phyloP scores from a whole-genome alignment of 2,888 invertebrate genomes.

The Coenonympha arcania region DNA sequence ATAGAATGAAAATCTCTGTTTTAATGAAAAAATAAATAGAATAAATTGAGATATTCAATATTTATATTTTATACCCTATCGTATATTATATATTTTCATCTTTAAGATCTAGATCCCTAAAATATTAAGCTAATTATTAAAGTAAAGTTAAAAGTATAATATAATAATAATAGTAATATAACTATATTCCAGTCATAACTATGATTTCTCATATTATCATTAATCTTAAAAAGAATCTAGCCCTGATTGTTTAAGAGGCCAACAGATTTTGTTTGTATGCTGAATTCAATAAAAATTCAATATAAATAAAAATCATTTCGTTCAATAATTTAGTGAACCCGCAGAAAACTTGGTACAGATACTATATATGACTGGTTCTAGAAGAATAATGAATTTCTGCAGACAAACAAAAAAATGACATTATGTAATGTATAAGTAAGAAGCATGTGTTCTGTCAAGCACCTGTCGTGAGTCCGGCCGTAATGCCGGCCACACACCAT shows the following conservation, averaged over 20 bases:
- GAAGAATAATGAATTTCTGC: neutral
- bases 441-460: slow-evolving; percentile 27
- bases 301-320: too few relatives aligned
- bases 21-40: slow-evolving; percentile 22
- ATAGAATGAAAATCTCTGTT: slow-evolving; percentile 17
- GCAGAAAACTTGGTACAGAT: too few relatives aligned
- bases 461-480: slow-evolving; percentile 30
- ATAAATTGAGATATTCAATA: slow-evolving; percentile 23
- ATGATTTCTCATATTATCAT: slow-evolving; percentile 13
- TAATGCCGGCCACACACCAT: too few relatives aligned
- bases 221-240: slow-evolving; percentile 8
- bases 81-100: slow-evolving; percentile 22
- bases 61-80: slow-evolving; percentile 17
- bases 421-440: neutral
- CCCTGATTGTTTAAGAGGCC: neutral
- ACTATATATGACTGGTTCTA: neutral
- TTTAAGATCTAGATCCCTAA: slow-evolving; percentile 22
- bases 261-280: slow-evolving; percentile 1
- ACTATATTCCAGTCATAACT: slow-evolving; percentile 19
- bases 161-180: slow-evolving; percentile 20
- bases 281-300: too few relatives aligned
- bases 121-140: slow-evolving; percentile 29
- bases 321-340: neutral
- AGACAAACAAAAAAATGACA: slow-evolving; percentile 1
- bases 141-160: slow-evolving; percentile 25